Evolutionary conservation across 2,797 vertebrate species (phyloP).

Genomic region (Salmo trutta): DNA sequence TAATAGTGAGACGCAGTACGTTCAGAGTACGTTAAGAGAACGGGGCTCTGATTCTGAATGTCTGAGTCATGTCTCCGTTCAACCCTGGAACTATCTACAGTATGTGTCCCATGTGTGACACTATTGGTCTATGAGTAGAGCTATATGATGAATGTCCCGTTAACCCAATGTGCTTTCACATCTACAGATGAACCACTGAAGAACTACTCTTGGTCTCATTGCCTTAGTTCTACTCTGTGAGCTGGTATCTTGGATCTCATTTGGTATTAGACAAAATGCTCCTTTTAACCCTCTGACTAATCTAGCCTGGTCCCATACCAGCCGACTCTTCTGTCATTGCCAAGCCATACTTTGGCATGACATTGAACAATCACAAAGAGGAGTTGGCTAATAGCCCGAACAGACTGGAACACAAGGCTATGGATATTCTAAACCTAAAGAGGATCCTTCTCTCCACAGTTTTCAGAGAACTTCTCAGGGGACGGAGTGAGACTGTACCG

Average conservation of each 20-base stretch:
- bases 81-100: constrained; percentile 10
- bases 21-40: not conserved
- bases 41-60: constrained; percentile 1
- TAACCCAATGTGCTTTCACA: constrained; percentile 43
- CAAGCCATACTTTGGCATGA: not conserved
- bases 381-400: not conserved
- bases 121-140: constrained; percentile 17
- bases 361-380: not conserved
- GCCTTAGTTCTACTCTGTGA: not conserved
- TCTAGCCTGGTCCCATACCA: too few relatives aligned
- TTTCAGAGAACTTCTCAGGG: constrained; percentile 46
- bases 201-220: not conserved
- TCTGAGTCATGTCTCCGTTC: constrained; percentile 35
- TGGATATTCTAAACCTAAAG: constrained; percentile 15
- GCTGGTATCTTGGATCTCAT: not conserved
- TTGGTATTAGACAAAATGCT: not conserved
- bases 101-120: constrained; percentile 29
- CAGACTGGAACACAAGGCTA: not conserved
- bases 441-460: constrained; percentile 49
- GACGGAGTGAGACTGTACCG: constrained; percentile 42
- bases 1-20: constrained; percentile 7
- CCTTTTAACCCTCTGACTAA: not conserved
- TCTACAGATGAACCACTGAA: constrained; percentile 29
- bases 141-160: constrained; percentile 26
- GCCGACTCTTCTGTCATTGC: not conserved